Conservation (phyloP, 2,113 vertebrate species). For the Apaloderma vittatum region DNA sequence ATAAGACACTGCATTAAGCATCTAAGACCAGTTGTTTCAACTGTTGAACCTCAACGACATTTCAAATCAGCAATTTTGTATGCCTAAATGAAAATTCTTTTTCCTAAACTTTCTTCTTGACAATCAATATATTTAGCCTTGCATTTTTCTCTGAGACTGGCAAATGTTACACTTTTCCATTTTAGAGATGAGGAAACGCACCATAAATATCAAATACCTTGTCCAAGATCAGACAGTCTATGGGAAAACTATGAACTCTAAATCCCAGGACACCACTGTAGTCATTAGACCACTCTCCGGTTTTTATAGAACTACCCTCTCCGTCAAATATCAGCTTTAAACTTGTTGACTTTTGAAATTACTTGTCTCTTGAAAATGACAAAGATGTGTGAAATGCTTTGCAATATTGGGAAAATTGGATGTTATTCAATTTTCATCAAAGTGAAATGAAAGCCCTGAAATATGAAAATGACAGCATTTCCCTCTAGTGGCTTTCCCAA, state of each 20-base stretch:
- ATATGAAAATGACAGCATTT: conserved; percentile 60
- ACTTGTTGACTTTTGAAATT: conserved; percentile 50
- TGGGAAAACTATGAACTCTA: neutral
- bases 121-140: neutral
- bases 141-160: neutral
- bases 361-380: conserved; percentile 14
- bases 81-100: neutral
- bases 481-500: conserved; percentile 7
- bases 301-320: neutral
- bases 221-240: neutral
- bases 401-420: conserved; percentile 11
- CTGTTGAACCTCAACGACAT: neutral
- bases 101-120: neutral
- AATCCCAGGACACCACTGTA: neutral
- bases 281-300: neutral
- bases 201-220: neutral
- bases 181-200: conserved; percentile 3
- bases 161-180: neutral
- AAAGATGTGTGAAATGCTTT: conserved; percentile 5
- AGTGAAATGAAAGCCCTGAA: conserved; percentile 26
- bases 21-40: neutral
- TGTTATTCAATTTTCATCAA: conserved; percentile 18
- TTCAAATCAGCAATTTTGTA: neutral
- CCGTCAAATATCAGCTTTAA: conserved; percentile 32
- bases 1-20: neutral